Conservation (phyloP, 2,888 invertebrate species). For the Pterostichus niger region DNA sequence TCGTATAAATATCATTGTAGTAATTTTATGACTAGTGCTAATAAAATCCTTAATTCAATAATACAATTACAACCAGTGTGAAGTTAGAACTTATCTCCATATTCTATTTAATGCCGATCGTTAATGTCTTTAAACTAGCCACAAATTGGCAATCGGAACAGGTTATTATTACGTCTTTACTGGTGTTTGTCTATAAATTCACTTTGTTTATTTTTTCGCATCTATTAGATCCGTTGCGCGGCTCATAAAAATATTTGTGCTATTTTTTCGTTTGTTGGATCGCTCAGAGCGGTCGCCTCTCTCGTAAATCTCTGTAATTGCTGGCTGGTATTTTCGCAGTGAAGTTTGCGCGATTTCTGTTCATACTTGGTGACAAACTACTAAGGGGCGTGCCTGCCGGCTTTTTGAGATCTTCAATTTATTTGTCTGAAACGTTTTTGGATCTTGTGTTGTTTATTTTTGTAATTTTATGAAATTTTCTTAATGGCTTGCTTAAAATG, state of each 20-base stretch:
- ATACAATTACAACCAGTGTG: conserved; percentile 3
- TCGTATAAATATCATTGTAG: too few relatives aligned
- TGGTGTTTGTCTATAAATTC: conserved; percentile 56
- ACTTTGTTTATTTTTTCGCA: conserved; percentile 49
- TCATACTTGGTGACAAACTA: conserved; percentile 49
- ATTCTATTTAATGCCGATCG: conserved; percentile 37
- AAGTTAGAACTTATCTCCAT: conserved; percentile 34
- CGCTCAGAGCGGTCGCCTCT: conserved; percentile 28
- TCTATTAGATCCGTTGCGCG: conserved; percentile 14
- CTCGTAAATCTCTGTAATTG: conserved; percentile 60
- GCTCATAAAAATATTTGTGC: conserved; percentile 17
- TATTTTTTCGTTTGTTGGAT: conserved; percentile 25
- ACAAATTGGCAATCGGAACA: conserved; percentile 48
- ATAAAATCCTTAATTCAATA: conserved; percentile 9
- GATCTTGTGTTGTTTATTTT: conserved; percentile 27
- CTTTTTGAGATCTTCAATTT: conserved; percentile 25
- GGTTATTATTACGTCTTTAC: conserved; percentile 61
- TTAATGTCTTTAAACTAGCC: conserved; percentile 43
- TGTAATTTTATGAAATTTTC: conserved; percentile 34
- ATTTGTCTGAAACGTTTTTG: conserved; percentile 22
- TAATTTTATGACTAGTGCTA: too few relatives aligned
- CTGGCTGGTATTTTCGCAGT: conserved; percentile 44
- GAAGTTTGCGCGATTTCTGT: conserved; percentile 37
- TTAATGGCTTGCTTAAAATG: conserved; percentile 28
- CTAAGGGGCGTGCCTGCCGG: conserved; percentile 48